Evolutionary conservation across 1,140 invertebrate genomes (phyloP), one percentile per base, ranked within the genome.

Genomic region (Eciton burchellii): DNA sequence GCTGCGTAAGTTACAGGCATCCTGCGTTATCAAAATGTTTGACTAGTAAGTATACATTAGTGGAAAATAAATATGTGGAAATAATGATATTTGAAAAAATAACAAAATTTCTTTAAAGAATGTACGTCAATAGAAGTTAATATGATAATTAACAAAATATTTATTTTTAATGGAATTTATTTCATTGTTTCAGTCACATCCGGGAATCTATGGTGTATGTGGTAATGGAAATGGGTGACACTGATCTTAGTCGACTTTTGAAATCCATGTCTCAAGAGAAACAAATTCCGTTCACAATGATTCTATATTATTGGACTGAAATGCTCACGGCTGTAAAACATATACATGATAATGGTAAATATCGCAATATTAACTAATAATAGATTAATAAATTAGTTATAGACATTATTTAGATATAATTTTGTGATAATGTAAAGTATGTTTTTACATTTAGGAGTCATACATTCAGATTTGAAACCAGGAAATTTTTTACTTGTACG

Each of bases 401-500:
- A 35, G n/a, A 24, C 16, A 71, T 0, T 35, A 21, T 45, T 24
- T 70, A n/a, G n/a, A n/a, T 35, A 35, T 1, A 11, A 16, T 16
- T 54, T 47, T 85, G 11, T 84, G 3, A 62, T 19, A 65, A 35
- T 35, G 35, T 2, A 35, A 41, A 52, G 35, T 52, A 86, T 81
- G 83, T 90, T 24, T 81, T 83, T 84, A 81, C 90, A 93, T 95
- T 6, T 92, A 98, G 97, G 97, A 59, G 97, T 99, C 14, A 98
- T 99, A 77, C 99, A 99, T 94, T 98, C 98, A 0, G 99, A 99
- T 94, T 94, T 99, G 74, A 99, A 99, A 93, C 99, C 99, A 12
- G 98, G 98, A 1, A 99, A 99, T 94, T 99, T 99, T 94, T 94
- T 99, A 12, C 94, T 99, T 87, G 97, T 98, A 26, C 95, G 95